Base-by-base conservation (phyloP, 64 coral and sea anemone genomes). In the Pocillopora verrucosa region DNA sequence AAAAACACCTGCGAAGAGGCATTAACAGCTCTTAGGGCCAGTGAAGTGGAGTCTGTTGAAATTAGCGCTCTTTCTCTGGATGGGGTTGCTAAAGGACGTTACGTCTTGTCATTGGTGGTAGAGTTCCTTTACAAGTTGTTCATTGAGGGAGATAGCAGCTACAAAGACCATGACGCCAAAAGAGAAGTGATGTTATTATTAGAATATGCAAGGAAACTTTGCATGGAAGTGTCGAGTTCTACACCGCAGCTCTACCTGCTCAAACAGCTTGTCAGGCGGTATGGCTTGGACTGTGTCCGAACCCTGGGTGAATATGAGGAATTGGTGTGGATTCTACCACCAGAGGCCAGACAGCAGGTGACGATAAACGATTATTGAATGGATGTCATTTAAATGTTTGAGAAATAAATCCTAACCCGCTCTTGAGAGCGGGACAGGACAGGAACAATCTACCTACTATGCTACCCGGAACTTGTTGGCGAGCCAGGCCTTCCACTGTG, bases 201-300 rank as follows among this genome's bases (percentile, higher is more conserved):
- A 1, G 63, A 56, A 25, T 56, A 63, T 85, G 82, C 64, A 1
- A 70, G 63, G 70, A 19, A 14, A 17, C 65, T 85, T 70, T 85
- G 65, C 22, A 20, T 15, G 10, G 82, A 85, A 85, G 63, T 63
- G 0, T 19, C 63, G 0, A 72, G 82, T 36, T 12, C 82, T 13
- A 85, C 82, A 13, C 82, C 82, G 63, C 82, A 72, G 36, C 19
- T 90, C 1, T 90, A 74, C 41, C 35, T 90, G 15, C 65, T 90
- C 13, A 90, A 80, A 73, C 79, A 90, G 79, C 79, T 90, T 61
- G 79, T 74, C 57, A 82, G 89, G 45, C 58, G 65, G 9, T 90
- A 90, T 90, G 89, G 89, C 16, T 90, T 90, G 61, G 89, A 90
- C 19, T 90, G 67, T 9, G 80, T 90, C 22, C 73, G 76, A 14